A percentile compares a stretch with the other conserved stretches of the same genome.
Conservation (phyloP, 2,113 vertebrate species). For the Percopsis transmontana region DNA sequence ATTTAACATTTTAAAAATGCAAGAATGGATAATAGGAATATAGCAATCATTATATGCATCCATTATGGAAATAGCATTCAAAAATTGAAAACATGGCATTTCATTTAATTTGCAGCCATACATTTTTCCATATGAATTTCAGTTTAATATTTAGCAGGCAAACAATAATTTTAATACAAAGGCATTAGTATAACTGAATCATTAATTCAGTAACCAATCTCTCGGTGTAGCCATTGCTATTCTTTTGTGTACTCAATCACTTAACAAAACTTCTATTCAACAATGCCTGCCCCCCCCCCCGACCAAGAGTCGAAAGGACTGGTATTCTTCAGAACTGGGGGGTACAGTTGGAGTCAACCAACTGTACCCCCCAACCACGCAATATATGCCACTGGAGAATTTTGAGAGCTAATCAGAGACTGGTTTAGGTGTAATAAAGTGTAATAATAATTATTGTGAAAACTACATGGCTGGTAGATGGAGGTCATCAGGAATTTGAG, state of each 20-base stretch:
- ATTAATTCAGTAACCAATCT: too few relatives aligned
- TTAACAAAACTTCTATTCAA: background rate
- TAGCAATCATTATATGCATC: too few relatives aligned
- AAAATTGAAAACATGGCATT: too few relatives aligned
- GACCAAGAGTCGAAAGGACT: conserved; percentile 4
- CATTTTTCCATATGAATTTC: too few relatives aligned
- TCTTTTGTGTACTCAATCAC: background rate
- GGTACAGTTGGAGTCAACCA: conserved; percentile 32
- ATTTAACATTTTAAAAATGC: too few relatives aligned
- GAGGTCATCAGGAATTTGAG: background rate
- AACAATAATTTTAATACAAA: background rate
- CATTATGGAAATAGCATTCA: too few relatives aligned
- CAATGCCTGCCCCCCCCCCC: too few relatives aligned
- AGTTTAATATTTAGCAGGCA: too few relatives aligned
- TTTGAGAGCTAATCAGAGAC: conserved; percentile 34
- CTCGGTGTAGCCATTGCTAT: background rate
- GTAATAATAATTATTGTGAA: conserved; percentile 45
- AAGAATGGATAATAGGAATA: too few relatives aligned
- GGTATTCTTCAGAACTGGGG: conserved; percentile 23
- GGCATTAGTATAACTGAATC: too few relatives aligned
- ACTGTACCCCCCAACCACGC: conserved; percentile 33
- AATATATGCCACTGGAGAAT: conserved; percentile 47
- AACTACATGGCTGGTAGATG: background rate
- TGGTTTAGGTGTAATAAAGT: conserved; percentile 21
- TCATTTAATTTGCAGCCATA: too few relatives aligned